phyloP scores from a whole-genome alignment of 2,888 invertebrate species.

The Philhelius pedissequus region DNA sequence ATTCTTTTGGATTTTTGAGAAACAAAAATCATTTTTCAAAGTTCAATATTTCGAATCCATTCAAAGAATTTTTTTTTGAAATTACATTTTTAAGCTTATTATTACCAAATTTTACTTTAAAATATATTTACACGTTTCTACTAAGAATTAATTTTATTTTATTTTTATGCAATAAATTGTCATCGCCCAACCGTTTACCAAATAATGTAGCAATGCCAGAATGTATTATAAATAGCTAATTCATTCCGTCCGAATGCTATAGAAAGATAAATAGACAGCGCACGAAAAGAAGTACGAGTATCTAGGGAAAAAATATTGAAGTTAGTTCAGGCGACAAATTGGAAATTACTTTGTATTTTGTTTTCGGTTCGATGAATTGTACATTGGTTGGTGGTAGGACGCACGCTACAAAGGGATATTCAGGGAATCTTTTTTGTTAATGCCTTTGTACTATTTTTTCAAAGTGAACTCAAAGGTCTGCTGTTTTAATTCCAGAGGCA shows the following conservation, averaged over 20 bases:
- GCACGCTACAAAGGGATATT: not conserved
- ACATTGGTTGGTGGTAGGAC: not conserved
- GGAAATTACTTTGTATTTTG: conserved; percentile 59
- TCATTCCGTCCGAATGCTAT: conserved; percentile 28
- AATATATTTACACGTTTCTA: too few species aligned
- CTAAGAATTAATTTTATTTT: conserved; percentile 6
- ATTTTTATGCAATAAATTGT: not conserved
- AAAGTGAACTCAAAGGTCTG: not conserved
- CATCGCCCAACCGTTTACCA: conserved; percentile 9
- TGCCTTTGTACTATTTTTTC: not conserved
- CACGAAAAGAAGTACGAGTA: conserved; percentile 14
- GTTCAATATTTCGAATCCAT: too few species aligned
- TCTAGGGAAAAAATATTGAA: conserved; percentile 35
- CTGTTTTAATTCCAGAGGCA: not conserved
- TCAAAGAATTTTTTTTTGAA: too few species aligned
- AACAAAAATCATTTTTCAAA: too few species aligned
- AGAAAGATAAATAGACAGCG: not conserved
- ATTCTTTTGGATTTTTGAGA: too few species aligned
- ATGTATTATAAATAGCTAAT: conserved; percentile 24
- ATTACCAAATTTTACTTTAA: too few species aligned
- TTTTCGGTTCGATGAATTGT: conserved; percentile 26
- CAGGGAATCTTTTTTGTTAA: not conserved
- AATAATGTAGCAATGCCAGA: not conserved
- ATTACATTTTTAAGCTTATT: too few species aligned
- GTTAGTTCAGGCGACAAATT: conserved; percentile 62